A percentile compares a stretch with the other conserved stretches of the same genome.
phyloP scores from a whole-genome alignment of 2,888 invertebrate genomes.

The Artemia sinica region DNA sequence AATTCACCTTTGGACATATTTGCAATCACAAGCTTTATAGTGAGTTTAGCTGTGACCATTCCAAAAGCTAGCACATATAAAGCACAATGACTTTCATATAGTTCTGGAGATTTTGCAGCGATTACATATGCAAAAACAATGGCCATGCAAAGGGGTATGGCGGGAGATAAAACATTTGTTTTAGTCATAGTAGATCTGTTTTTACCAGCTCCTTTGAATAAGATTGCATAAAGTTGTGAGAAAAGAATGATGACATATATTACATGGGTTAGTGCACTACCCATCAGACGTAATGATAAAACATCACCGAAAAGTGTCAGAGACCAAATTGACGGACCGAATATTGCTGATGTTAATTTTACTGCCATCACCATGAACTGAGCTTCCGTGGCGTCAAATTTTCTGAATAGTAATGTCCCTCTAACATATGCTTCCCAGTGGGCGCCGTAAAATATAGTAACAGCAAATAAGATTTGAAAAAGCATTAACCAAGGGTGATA shows the following conservation, averaged over 20 bases:
- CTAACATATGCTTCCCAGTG: conserved; percentile 99
- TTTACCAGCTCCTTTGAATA: conserved; percentile 73
- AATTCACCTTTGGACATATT: no score
- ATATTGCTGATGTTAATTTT: conserved; percentile 64
- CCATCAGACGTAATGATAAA: no score
- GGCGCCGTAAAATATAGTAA: conserved; percentile 91
- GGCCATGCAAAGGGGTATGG: no score
- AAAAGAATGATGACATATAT: neutral
- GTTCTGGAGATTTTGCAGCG: no score
- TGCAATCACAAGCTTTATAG: no score
- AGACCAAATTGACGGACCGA: conserved; percentile 39
- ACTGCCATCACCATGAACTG: conserved; percentile 81
- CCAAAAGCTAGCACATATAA: no score
- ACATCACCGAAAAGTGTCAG: no score
- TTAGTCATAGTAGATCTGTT: conserved; percentile 92
- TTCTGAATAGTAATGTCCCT: conserved; percentile 69
- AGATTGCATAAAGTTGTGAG: conserved; percentile 28
- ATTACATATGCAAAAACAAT: no score
- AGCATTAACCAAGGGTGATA: conserved; percentile 84
- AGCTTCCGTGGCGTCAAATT: conserved; percentile 93
- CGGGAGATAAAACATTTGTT: conserved; percentile 31
- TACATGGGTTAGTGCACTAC: no score
- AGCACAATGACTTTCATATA: no score
- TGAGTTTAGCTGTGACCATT: no score
- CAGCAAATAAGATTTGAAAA: conserved; percentile 82